Evolutionary conservation across 2,888 invertebrate genomes (phyloP).

Genomic region (Acheta domesticus): DNA sequence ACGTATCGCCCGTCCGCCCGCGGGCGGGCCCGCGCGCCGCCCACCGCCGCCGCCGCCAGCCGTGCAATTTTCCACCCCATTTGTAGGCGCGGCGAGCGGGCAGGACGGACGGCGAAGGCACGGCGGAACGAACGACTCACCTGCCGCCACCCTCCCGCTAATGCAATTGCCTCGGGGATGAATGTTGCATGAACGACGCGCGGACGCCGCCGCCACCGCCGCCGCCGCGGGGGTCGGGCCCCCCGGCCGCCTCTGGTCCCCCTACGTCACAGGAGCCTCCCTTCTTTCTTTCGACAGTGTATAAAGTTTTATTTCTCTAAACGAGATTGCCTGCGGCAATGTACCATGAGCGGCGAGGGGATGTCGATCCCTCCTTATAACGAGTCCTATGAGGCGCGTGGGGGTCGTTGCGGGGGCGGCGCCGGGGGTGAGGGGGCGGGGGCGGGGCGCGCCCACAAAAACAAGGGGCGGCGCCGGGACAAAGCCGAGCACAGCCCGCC

Average conservation of each 20-base stretch:
- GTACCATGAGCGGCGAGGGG: too few relatives aligned
- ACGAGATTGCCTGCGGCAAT: background rate
- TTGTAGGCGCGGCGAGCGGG: background rate
- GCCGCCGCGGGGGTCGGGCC: too few relatives aligned
- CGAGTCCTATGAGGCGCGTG: too few relatives aligned
- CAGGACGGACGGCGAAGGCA: too few relatives aligned
- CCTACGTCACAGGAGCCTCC: background rate
- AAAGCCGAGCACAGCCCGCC: background rate
- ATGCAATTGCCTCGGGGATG: constrained; percentile 18
- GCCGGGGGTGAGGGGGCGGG: background rate
- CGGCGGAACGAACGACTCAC: background rate
- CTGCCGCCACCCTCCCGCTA: background rate
- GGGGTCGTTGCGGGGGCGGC: background rate
- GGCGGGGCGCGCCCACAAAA: background rate
- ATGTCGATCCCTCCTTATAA: too few relatives aligned
- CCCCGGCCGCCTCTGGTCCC: too few relatives aligned
- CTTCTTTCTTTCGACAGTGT: background rate
- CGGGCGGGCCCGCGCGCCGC: background rate
- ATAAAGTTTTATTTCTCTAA: background rate
- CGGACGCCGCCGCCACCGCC: background rate
- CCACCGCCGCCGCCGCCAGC: background rate
- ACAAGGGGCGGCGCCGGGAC: constrained; percentile 10
- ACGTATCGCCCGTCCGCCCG: too few relatives aligned
- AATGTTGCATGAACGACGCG: background rate
- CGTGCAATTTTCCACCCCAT: background rate